Percentiles rank a stretch among this genome's conserved stretches.
Conservation (phyloP, 2,113 vertebrate genomes). For the Clupea harengus region DNA sequence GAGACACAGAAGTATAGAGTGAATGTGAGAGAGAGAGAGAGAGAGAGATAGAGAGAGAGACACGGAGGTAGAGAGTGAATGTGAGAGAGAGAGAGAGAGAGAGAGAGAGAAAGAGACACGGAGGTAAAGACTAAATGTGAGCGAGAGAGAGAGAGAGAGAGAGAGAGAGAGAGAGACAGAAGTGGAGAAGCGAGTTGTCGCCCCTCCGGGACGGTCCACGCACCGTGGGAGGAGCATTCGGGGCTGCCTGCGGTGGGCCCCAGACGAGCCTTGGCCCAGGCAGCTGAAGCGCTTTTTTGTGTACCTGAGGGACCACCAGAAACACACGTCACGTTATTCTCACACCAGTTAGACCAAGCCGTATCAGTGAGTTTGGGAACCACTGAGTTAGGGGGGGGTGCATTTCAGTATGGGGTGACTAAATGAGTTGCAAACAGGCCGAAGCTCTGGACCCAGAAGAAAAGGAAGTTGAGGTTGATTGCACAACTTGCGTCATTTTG, state of each 20-base stretch:
- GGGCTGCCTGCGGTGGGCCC: slow-evolving; percentile 64
- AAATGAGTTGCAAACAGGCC: not conserved
- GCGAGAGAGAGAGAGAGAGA: not conserved
- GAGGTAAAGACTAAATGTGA: not conserved
- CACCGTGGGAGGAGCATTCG: slow-evolving; percentile 68
- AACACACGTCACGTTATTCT: slow-evolving; percentile 47
- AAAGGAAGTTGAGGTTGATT: not conserved
- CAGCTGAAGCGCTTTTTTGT: slow-evolving; percentile 68
- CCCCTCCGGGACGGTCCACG: slow-evolving; percentile 58
- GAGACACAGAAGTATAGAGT: not conserved
- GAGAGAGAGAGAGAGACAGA: not conserved
- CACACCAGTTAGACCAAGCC: not conserved
- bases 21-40: not conserved
- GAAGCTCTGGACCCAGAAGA: not conserved
- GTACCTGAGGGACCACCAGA: slow-evolving; percentile 64
- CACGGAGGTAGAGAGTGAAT: not conserved
- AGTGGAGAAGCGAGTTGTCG: not conserved
- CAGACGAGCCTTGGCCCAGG: slow-evolving; percentile 57
- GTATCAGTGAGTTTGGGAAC: no score
- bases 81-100: not conserved
- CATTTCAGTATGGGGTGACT: not conserved
- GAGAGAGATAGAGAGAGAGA: not conserved
- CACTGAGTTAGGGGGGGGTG: no score
- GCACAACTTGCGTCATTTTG: not conserved
- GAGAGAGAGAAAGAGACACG: not conserved